A percentile compares a stretch with the other conserved stretches of the same genome.
Conservation (phyloP, 2,113 vertebrate species). For the Quiscalus mexicanus region DNA sequence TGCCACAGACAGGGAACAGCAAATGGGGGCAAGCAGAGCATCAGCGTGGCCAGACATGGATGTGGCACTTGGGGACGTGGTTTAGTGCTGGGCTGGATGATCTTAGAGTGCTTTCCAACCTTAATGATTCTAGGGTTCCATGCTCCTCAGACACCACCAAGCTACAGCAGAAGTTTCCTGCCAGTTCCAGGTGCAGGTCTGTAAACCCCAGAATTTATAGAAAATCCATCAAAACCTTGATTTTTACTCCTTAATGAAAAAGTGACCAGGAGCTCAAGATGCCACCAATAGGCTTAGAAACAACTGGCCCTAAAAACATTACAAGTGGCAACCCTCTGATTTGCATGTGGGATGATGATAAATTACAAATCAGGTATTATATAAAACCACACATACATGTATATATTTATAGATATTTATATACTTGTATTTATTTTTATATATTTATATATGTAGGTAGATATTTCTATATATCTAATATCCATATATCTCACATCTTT, state of each 20-base stretch:
- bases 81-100: neutral
- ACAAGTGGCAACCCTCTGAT: neutral
- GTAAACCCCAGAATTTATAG: neutral
- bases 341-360: neutral
- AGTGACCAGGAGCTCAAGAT: neutral
- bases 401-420: too few relatives aligned
- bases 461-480: neutral
- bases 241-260: neutral
- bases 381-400: neutral
- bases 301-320: neutral
- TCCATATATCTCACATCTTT: too few relatives aligned
- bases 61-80: neutral
- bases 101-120: neutral
- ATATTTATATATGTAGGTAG: neutral
- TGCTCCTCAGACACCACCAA: neutral
- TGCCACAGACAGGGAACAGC: neutral
- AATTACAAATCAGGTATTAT: fast-evolving
- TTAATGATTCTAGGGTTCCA: neutral
- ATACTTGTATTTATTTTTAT: neutral
- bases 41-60: neutral
- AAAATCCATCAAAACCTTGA: neutral
- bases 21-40: neutral
- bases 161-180: neutral
- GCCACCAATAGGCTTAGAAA: neutral
- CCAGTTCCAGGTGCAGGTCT: neutral